Evolutionary conservation across 30 jellyfish, hydroid and myxozoan species (phyloP).

Genomic region (Cassiopea andromeda): DNA sequence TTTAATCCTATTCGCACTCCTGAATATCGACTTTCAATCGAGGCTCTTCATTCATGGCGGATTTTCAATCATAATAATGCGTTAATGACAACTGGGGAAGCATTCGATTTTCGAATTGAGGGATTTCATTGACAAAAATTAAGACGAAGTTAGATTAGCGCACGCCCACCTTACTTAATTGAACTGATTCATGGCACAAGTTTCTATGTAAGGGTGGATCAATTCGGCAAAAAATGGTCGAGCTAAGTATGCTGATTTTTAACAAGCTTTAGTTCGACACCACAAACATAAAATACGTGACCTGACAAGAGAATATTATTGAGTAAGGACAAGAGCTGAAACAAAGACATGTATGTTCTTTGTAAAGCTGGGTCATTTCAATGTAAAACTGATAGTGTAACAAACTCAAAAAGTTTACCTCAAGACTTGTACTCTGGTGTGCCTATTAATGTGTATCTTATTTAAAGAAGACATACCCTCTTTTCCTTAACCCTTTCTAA

Average conservation of each 20-base stretch:
- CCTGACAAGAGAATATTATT: conserved; percentile 19
- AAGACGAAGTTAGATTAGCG: conserved; percentile 22
- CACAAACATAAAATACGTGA: conserved; percentile 42
- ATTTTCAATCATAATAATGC: conserved; percentile 4
- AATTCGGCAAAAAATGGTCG: conserved; percentile 8
- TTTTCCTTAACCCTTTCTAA: too few relatives aligned
- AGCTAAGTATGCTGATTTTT: conserved; percentile 23
- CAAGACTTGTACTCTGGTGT: too few relatives aligned
- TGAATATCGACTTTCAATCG: conserved; percentile 11
- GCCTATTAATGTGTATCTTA: too few relatives aligned
- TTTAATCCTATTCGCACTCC: not conserved
- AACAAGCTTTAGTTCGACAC: conserved; percentile 34
- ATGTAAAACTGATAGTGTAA: not conserved
- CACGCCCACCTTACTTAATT: conserved; percentile 57
- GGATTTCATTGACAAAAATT: conserved; percentile 4
- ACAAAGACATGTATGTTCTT: not conserved
- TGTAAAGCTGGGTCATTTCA: not conserved
- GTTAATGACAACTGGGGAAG: not conserved
- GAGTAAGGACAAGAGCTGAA: not conserved
- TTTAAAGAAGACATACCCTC: too few relatives aligned
- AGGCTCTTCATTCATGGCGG: conserved; percentile 15
- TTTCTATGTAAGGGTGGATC: conserved; percentile 16
- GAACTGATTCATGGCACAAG: not conserved
- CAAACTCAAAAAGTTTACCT: too few relatives aligned
- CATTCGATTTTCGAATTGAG: not conserved